Percentiles rank a stretch among this genome's conserved stretches.
Conservation (phyloP, 2,888 invertebrate species). For the Nomada fabriciana region DNA sequence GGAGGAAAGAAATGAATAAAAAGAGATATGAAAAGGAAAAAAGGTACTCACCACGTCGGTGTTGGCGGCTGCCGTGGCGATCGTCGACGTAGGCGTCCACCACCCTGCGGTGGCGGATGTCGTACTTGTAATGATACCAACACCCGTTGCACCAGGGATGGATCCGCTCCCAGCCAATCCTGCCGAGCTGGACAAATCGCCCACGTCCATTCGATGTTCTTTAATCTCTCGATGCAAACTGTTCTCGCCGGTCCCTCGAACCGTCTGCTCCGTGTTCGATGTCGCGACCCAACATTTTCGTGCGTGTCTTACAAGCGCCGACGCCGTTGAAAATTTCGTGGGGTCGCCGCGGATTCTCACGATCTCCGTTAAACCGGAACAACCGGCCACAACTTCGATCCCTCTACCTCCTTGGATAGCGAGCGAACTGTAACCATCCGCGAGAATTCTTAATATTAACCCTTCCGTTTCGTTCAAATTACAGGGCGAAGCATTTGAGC, state of each 20-base stretch:
- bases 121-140: slow-evolving; percentile 74
- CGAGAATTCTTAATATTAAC: slow-evolving; percentile 1
- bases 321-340: slow-evolving; percentile 38
- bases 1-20: background rate
- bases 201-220: slow-evolving; percentile 81
- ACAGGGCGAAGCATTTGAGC: background rate
- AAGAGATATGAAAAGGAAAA: background rate
- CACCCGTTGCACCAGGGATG: slow-evolving; percentile 79
- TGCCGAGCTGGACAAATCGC: slow-evolving; percentile 77
- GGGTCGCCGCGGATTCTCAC: slow-evolving; percentile 33
- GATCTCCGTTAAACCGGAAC: slow-evolving; percentile 19
- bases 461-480: background rate
- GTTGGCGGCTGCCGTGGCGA: slow-evolving; percentile 79
- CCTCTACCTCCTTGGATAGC: background rate
- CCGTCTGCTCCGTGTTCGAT: slow-evolving; percentile 58
- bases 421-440: slow-evolving; percentile 36
- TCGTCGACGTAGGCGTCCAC: slow-evolving; percentile 81
- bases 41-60: slow-evolving; percentile 80
- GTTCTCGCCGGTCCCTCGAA: slow-evolving; percentile 65
- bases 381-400: slow-evolving; percentile 15
- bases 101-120: slow-evolving; percentile 77
- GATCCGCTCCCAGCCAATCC: slow-evolving; percentile 79
- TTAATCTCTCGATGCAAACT: slow-evolving; percentile 71
- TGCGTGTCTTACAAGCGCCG: slow-evolving; percentile 48
- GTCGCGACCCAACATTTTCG: slow-evolving; percentile 70